Evolutionary conservation across 92 coral and sea anemone species (phyloP).

Genomic region (Montipora capitata): DNA sequence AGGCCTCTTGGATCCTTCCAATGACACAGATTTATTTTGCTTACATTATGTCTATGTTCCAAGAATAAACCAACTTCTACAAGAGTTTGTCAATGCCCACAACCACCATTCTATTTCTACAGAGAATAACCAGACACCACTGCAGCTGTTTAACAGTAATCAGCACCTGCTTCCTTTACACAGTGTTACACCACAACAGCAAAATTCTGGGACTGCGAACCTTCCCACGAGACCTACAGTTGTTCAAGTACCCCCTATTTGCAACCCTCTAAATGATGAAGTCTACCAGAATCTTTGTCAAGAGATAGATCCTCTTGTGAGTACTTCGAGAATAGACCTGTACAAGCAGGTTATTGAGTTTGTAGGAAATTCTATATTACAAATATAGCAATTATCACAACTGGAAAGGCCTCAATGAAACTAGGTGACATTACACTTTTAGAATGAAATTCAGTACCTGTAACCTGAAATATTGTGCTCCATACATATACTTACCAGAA

Average conservation of each 20-base stretch:
- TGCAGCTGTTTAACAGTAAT: slow-evolving; percentile 62
- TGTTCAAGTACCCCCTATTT: slow-evolving; percentile 49
- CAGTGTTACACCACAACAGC: slow-evolving; percentile 40
- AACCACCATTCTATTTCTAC: slow-evolving; percentile 73
- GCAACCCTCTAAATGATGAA: slow-evolving; percentile 45
- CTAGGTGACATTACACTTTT: slow-evolving; percentile 12
- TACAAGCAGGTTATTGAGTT: slow-evolving; percentile 45
- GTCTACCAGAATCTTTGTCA: slow-evolving; percentile 34
- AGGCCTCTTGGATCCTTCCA: slow-evolving; percentile 71
- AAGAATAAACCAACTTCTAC: slow-evolving; percentile 51
- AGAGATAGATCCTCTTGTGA: slow-evolving; percentile 44
- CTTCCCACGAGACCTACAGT: slow-evolving; percentile 36
- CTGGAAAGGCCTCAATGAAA: neutral
- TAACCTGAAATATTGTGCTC: slow-evolving; percentile 8
- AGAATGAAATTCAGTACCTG: slow-evolving; percentile 11
- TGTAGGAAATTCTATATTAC: slow-evolving; percentile 4
- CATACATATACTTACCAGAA: neutral
- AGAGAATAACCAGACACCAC: slow-evolving; percentile 68
- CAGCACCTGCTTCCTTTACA: slow-evolving; percentile 63
- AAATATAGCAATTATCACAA: neutral
- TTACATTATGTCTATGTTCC: slow-evolving; percentile 72
- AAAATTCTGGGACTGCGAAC: slow-evolving; percentile 31
- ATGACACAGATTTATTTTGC: slow-evolving; percentile 72
- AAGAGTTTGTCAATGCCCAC: slow-evolving; percentile 64
- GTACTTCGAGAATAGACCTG: slow-evolving; percentile 31